Base-by-base conservation (phyloP, 1,140 invertebrate species). In the Drosophila watanabei region DNA sequence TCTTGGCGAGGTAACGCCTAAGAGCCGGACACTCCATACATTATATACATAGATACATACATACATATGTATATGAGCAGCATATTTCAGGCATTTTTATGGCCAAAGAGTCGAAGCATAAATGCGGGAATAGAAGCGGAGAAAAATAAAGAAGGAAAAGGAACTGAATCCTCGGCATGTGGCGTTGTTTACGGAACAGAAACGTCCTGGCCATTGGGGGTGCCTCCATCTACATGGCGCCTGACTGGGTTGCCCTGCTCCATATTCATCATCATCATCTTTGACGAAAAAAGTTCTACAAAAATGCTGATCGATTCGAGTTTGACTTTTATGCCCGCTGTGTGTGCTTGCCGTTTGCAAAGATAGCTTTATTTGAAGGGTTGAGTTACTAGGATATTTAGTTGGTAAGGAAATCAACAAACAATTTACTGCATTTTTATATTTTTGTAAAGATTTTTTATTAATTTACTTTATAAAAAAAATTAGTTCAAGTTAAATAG, bases 21-120 rank as follows among this genome's bases (percentile, higher is more conserved):
- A 75, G 76, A 73, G 80, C 37, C 16, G 30, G 33, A 51, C 70
- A 59, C 68, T 73, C 45, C 45, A 73, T 73, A 73, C 14, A 73
- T 72, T 56, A n/a, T 56, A 28, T 10, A 10, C 10, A 33, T 10
- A 10, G 2, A 33, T 33, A 33, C 33, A 33, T 33, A 33, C 8
- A 33, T 33, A 33, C 8, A 9, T 61, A 69, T 89, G 82, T 88
- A 84, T 89, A 88, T 85, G 85, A 58, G 37, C 37, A 78, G 68
- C 84, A 87, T 88, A 88, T 87, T 87, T 87, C 71, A 83, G 57
- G 52, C 84, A 83, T 77, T 54, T 86, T 86, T 86, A 86, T 86
- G 70, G 65, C 76, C 56, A 48, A 45, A 39, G 54, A 70, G 41
- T 48, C 60, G 32, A 46, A 72, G 37, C 35, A 65, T 57, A 49